phyloP scores from a whole-genome alignment of 2,888 invertebrate genomes.

The Drosophila mimica region DNA sequence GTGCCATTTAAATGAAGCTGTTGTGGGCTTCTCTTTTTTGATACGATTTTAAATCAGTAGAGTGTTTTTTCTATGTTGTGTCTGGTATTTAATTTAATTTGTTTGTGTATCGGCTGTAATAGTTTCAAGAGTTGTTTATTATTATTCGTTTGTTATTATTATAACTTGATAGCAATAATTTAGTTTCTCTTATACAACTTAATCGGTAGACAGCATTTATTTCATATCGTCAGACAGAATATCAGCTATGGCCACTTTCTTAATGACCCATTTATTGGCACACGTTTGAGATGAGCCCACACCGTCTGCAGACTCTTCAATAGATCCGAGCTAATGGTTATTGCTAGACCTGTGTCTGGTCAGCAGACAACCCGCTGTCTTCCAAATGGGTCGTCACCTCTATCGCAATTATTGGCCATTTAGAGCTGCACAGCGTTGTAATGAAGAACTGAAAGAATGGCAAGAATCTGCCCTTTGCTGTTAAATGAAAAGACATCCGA shows the following conservation, averaged over 20 bases:
- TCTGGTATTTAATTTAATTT: constrained; percentile 69
- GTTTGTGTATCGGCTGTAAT: constrained; percentile 29
- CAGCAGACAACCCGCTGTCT: not conserved
- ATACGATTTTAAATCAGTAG: constrained; percentile 23
- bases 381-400: not conserved
- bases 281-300: constrained; percentile 28
- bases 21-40: constrained; percentile 41
- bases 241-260: constrained; percentile 2
- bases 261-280: constrained; percentile 20
- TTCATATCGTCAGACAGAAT: not conserved
- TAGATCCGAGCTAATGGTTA: constrained; percentile 11
- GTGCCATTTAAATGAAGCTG: constrained; percentile 81
- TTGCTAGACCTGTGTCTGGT: constrained; percentile 16
- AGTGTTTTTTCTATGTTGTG: constrained; percentile 40
- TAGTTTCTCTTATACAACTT: not conserved
- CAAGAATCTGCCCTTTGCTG: constrained; percentile 30
- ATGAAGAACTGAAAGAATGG: constrained; percentile 22
- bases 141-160: constrained; percentile 12
- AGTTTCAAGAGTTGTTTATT: constrained; percentile 57
- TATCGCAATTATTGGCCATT: not conserved
- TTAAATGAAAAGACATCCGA: constrained; percentile 45
- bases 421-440: constrained; percentile 1
- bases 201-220: not conserved
- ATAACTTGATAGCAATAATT: not conserved
- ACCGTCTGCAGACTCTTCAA: constrained; percentile 27